Conservation (phyloP, 2,113 vertebrate genomes). For the Hypomesus transpacificus region DNA sequence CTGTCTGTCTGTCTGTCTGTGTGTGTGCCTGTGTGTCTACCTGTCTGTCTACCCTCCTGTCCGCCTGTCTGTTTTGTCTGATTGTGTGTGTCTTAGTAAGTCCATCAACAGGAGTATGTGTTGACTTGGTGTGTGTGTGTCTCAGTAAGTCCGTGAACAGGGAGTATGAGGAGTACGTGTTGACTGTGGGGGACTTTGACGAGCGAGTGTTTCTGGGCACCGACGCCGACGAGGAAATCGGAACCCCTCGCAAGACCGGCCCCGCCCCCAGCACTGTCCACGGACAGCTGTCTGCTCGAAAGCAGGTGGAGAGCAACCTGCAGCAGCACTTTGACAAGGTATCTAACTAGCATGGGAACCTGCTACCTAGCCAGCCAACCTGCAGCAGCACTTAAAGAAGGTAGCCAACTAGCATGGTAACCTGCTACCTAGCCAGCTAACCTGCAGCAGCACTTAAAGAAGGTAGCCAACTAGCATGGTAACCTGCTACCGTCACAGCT, state of each 20-base stretch:
- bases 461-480: no score
- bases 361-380: no score
- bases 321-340: constrained; percentile 94
- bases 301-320: constrained; percentile 78
- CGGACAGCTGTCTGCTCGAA: constrained; percentile 58
- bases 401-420: no score
- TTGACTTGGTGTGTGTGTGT: constrained; percentile 12
- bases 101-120: no score
- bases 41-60: no score
- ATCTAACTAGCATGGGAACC: constrained; percentile 6
- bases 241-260: constrained; percentile 81
- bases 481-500: no score
- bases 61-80: no score
- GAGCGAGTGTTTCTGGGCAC: constrained; percentile 94
- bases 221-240: constrained; percentile 95
- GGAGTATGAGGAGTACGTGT: constrained; percentile 94
- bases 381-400: no score
- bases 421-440: no score
- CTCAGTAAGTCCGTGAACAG: constrained; percentile 90
- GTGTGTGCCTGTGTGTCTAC: no score
- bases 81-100: neutral
- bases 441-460: no score
- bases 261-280: constrained; percentile 59
- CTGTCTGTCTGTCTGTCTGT: neutral
- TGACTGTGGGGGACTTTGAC: constrained; percentile 94